A percentile compares a stretch with the other conserved stretches of the same genome.
Evolutionary conservation across 2,113 vertebrate species (phyloP).

Genomic region (Hydropotes inermis): DNA sequence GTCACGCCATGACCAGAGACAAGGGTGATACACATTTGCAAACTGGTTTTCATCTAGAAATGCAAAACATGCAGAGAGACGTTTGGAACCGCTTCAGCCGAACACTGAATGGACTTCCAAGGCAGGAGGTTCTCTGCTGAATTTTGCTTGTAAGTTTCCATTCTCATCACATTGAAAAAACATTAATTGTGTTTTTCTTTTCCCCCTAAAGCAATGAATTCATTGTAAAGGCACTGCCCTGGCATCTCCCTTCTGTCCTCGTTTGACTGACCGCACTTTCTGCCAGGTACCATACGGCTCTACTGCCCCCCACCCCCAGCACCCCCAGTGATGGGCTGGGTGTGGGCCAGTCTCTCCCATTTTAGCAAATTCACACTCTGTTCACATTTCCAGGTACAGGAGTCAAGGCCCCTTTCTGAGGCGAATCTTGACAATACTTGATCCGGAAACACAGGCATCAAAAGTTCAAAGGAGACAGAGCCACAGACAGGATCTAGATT

Average conservation of each 20-base stretch:
- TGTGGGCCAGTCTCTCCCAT: no score
- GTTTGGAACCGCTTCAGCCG: background rate
- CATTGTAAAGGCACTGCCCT: rapidly evolving
- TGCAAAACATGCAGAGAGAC: rapidly evolving
- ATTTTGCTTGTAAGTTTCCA: background rate
- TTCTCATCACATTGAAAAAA: background rate
- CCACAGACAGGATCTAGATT: background rate
- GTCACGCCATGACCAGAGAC: rapidly evolving
- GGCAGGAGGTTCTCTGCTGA: background rate
- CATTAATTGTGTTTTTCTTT: background rate
- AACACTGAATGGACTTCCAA: background rate
- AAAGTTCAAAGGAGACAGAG: background rate
- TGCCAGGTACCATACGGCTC: rapidly evolving
- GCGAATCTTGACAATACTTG: background rate
- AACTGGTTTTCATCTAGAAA: background rate
- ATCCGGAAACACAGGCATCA: background rate
- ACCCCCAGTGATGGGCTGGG: rapidly evolving
- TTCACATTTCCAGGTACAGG: background rate
- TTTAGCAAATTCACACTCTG: background rate
- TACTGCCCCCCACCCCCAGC: no score
- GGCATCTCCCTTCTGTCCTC: background rate
- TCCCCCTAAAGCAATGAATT: background rate
- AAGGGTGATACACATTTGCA: rapidly evolving
- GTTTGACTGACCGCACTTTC: background rate
- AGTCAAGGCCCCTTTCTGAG: background rate